Evolutionary conservation across 2,797 vertebrate genomes (phyloP).

Genomic region (Falco berigora): DNA sequence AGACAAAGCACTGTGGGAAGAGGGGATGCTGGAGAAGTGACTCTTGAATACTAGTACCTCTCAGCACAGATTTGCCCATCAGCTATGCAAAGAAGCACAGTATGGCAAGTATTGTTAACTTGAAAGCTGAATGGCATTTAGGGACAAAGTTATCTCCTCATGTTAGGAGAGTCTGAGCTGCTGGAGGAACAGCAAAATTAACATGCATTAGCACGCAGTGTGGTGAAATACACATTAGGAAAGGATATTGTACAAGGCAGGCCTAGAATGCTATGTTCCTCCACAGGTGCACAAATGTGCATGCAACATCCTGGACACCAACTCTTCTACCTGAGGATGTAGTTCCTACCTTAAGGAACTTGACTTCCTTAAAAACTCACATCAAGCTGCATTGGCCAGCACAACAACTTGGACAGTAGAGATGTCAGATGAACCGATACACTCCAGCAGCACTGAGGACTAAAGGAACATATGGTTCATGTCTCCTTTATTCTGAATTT

Average conservation of each 20-base stretch:
- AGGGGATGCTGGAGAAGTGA: background rate
- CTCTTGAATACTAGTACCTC: background rate
- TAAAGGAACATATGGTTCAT: background rate
- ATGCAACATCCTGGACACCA: background rate
- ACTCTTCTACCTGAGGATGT: background rate
- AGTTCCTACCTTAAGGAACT: too few relatives aligned
- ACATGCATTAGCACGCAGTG: background rate
- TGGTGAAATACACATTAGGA: background rate
- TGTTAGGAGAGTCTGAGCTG: background rate
- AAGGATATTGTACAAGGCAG: background rate
- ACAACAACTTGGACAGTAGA: background rate
- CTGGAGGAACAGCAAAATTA: background rate
- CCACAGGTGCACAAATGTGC: fast-evolving
- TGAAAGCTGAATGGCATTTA: background rate
- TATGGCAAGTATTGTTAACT: background rate
- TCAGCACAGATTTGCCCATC: background rate
- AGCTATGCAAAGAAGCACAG: background rate
- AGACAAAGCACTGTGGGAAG: background rate
- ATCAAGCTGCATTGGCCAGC: background rate
- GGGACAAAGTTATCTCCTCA: background rate
- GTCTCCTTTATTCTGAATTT: background rate
- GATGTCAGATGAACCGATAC: background rate
- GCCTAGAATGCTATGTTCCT: background rate
- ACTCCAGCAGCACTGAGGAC: background rate
- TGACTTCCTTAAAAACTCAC: background rate